phyloP scores from a whole-genome alignment of 2,888 invertebrate species.

The Conchocele bisecta region DNA sequence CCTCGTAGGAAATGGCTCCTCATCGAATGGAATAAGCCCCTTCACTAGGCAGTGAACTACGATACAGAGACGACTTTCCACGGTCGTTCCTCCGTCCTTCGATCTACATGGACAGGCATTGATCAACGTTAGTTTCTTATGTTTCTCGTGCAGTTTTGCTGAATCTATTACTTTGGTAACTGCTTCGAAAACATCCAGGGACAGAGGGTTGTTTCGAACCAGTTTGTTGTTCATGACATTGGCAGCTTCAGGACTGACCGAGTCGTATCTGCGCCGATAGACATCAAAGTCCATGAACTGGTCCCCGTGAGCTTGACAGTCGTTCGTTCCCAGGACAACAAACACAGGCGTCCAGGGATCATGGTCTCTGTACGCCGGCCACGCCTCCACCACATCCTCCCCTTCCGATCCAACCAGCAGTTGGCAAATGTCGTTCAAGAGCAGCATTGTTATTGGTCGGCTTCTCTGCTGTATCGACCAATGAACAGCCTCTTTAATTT shows the following conservation, averaged over 20 bases:
- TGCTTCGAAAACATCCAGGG: slow-evolving; percentile 12
- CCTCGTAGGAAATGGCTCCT: slow-evolving; percentile 46
- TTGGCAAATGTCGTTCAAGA: slow-evolving; percentile 44
- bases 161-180: slow-evolving; percentile 18
- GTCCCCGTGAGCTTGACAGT: slow-evolving; percentile 35
- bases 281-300: slow-evolving; percentile 48
- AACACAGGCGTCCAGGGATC: slow-evolving; percentile 47
- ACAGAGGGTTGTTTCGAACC: slow-evolving; percentile 27
- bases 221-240: slow-evolving; percentile 28
- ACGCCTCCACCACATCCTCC: slow-evolving; percentile 43
- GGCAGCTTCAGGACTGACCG: slow-evolving; percentile 35
- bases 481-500: slow-evolving; percentile 40
- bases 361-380: slow-evolving; percentile 38
- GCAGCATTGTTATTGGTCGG: slow-evolving; percentile 29
- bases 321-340: slow-evolving; percentile 36
- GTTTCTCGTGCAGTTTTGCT: slow-evolving; percentile 22
- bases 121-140: slow-evolving; percentile 42
- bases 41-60: slow-evolving; percentile 49
- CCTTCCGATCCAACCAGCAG: slow-evolving; percentile 33
- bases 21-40: slow-evolving; percentile 53
- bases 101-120: slow-evolving; percentile 46
- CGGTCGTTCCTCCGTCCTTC: slow-evolving; percentile 28
- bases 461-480: slow-evolving; percentile 33
- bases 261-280: slow-evolving; percentile 36
- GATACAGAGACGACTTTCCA: slow-evolving; percentile 46